Percentiles rank a stretch among this genome's conserved stretches.
Conservation (phyloP, 2,113 vertebrate genomes). For the Anolis carolinensis region DNA sequence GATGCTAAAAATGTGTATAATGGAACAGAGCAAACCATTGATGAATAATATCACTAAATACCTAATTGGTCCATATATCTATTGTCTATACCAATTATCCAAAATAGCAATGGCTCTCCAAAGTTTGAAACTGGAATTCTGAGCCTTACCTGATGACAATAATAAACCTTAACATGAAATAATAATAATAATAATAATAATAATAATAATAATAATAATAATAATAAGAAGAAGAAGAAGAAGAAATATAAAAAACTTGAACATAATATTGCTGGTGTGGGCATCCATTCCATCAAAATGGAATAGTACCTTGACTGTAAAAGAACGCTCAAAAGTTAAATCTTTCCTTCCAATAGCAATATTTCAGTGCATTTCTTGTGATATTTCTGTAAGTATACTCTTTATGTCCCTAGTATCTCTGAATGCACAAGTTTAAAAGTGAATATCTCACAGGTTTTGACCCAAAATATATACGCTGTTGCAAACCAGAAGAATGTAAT, state of each 20-base stretch:
- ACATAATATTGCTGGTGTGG: too few species aligned
- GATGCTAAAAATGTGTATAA: too few species aligned
- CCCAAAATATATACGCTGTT: neutral
- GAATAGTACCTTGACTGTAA: too few species aligned
- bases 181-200: too few species aligned
- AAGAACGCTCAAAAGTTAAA: neutral
- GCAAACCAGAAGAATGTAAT: neutral
- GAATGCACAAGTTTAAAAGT: neutral
- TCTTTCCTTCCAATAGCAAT: constrained; percentile 24
- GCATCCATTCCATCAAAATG: too few species aligned
- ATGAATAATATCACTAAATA: neutral
- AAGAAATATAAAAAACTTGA: too few species aligned
- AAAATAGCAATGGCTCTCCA: neutral
- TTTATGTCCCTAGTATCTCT: neutral
- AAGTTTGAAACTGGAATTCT: neutral
- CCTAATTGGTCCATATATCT: neutral
- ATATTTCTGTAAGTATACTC: neutral
- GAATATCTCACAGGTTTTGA: neutral
- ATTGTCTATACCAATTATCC: too few species aligned
- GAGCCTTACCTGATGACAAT: neutral
- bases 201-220: too few species aligned
- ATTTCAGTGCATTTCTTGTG: neutral
- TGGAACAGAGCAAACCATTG: too few species aligned
- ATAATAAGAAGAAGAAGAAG: too few species aligned
- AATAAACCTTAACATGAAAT: neutral